These are phyloP conservation scores for Todiramphus saurophagus DNA, from an alignment of 2,113 vertebrate species.

Conservation along the genomic window DNA sequence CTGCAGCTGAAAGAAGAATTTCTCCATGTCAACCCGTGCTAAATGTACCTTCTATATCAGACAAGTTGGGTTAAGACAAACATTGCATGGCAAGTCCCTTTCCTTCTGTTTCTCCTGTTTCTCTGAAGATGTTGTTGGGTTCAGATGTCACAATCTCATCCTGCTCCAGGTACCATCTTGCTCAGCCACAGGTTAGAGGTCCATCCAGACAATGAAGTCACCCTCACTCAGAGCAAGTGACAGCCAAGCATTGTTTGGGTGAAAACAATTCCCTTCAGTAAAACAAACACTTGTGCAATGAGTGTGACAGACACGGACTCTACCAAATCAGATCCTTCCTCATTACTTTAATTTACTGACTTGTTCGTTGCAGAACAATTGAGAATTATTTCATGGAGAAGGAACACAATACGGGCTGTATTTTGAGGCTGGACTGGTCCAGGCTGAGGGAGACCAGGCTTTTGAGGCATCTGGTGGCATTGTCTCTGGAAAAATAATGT, in stretches of 20 bases:
- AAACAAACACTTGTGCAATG: background rate
- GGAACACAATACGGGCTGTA: background rate
- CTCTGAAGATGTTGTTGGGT: background rate
- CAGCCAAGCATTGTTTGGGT: background rate
- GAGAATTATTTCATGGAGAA: background rate
- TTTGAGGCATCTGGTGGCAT: background rate
- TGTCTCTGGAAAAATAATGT: background rate
- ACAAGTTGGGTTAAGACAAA: background rate
- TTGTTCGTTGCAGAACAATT: background rate
- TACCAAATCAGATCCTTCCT: conserved; percentile 4
- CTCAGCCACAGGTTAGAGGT: background rate
- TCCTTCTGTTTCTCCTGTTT: background rate
- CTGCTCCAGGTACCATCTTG: background rate
- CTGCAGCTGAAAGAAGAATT: conserved; percentile 55
- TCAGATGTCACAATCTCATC: background rate
- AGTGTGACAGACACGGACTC: background rate
- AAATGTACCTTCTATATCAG: background rate
- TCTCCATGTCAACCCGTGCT: conserved; percentile 23
- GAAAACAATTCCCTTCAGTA: background rate
- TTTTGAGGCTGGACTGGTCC: background rate
- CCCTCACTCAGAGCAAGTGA: background rate
- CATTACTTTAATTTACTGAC: conserved; percentile 41
- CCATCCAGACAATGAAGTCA: background rate
- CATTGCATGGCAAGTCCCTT: background rate
- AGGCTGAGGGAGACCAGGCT: background rate